Evolutionary conservation across 2,888 invertebrate genomes (phyloP), one percentile per base, ranked within the genome.

Genomic region (Drosophila lacicola): DNA sequence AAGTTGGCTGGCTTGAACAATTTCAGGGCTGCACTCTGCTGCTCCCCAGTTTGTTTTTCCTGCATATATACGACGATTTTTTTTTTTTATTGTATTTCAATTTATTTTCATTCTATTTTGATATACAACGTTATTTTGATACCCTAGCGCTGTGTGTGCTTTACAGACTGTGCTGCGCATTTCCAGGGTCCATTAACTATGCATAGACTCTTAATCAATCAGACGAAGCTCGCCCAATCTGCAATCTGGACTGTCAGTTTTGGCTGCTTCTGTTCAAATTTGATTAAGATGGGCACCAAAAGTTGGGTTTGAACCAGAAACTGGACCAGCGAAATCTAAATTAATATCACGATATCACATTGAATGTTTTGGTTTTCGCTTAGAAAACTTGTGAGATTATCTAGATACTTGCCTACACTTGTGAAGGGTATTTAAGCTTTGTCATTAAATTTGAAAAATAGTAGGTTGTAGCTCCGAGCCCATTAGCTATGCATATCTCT

Each of bases 51-150:
- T 51, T 37, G 37, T 39, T 39, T 51, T 51, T 51, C 39, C 25
- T 36, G 36, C 49, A 50, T 36, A 50, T 50, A 29, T 29, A 29
- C 29, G 29, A 29, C 8, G 8, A 8, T 50, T 50, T 49, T 19
- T 49, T 37, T 41, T 47, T 83, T 65, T 62, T 29, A 62, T 60
- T 74, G 57, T 65, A 47, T 53, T 56, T 58, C 33, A 10, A 41
- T 51, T 66, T 56, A 41, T 21, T 25, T 36, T 44, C 37, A 17
- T 39, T 46, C 42, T 37, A 37, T 70, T 68, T 57, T 14, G 2
- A n/a, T 34, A 45, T 46, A 39, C 61, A 67, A 63, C 42, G 47
- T 55, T 54, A 11, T 65, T 49, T 63, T 29, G 51, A 66, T 66
- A 50, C 51, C 42, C 53, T 17, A 19, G 44, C 51, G n/a, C 1